Base-by-base conservation (phyloP, 1,140 invertebrate species). In the Bombus huntii region DNA sequence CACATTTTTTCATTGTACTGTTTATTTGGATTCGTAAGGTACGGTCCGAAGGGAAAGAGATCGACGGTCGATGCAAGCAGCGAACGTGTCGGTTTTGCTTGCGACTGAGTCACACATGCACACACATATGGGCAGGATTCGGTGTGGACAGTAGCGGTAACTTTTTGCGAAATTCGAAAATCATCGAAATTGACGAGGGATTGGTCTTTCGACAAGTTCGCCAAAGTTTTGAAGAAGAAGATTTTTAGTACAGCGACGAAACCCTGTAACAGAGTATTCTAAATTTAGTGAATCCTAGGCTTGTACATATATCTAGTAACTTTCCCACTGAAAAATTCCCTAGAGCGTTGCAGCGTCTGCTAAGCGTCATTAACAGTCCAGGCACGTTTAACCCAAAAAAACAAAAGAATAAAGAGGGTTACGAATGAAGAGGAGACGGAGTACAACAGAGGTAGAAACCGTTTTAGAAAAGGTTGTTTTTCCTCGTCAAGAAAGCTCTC, bases 401-500 rank as follows among this genome's bases (percentile, higher is more conserved):
- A 28, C 53, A 25, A 44, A 31, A 15, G 37, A 47, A 37, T 4
- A 5, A 34, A 31, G 44, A 44, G 34, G 73, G 31, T 44, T n/a
- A 53, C 34, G 31, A 74, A 74, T 1, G 42, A 6, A 53, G 18
- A 37, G 13, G 15, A 42, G 10, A 39, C 37, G 12, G 25, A 9
- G n/a, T 18, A 15, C 1, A 77, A 42, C 53, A 39, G 31, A 8
- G 57, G 12, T 2, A 34, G 25, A 79, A 47, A 44, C 59, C 28
- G 31, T 13, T 15, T 12, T 42, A 47, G 42, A 44, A 34, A 71
- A 13, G 12, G 57, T 75, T 75, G 71, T 75, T 65, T 82, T 74
- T 66, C 31, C 71, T 65, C 57, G n/a, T 75, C 53, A 65, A 31
- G n/a, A 8, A 74, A 75, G n/a, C 71, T 65, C 71, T 53, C 71